phyloP scores from a whole-genome alignment of 2,113 vertebrate species.

The Todiramphus saurophagus region DNA sequence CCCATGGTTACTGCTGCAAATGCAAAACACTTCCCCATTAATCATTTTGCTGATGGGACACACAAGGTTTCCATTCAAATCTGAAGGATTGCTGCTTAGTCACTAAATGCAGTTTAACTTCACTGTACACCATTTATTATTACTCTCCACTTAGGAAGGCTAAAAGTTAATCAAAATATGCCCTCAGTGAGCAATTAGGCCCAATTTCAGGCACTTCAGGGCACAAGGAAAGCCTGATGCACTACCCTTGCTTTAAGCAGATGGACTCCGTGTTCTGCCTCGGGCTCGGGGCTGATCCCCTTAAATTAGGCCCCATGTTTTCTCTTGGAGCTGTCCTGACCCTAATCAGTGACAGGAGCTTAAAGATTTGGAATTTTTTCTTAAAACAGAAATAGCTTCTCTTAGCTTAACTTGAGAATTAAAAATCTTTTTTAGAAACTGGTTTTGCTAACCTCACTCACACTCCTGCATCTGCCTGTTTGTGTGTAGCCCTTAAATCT shows the following conservation, averaged over 20 bases:
- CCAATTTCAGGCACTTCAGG: neutral
- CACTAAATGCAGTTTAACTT: neutral
- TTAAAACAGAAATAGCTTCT: neutral
- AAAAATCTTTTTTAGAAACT: neutral
- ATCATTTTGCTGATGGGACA: neutral
- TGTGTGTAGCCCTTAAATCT: neutral
- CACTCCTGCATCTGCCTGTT: neutral
- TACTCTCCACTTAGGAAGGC: neutral
- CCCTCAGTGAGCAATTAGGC: neutral
- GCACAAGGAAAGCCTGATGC: neutral
- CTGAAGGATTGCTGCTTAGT: neutral
- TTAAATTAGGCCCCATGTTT: neutral
- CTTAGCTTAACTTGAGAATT: neutral
- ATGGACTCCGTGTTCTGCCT: neutral
- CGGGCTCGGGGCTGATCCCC: neutral
- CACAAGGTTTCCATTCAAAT: neutral
- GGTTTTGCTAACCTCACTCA: neutral
- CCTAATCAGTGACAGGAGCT: neutral
- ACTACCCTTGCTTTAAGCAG: neutral
- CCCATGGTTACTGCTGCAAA: neutral
- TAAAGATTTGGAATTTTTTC: neutral
- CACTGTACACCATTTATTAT: neutral
- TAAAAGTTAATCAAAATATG: slow-evolving; percentile 8
- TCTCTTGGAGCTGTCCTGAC: neutral
- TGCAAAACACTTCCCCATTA: neutral